phyloP scores from a whole-genome alignment of 2,113 vertebrate genomes.

The Siniperca chuatsi region DNA sequence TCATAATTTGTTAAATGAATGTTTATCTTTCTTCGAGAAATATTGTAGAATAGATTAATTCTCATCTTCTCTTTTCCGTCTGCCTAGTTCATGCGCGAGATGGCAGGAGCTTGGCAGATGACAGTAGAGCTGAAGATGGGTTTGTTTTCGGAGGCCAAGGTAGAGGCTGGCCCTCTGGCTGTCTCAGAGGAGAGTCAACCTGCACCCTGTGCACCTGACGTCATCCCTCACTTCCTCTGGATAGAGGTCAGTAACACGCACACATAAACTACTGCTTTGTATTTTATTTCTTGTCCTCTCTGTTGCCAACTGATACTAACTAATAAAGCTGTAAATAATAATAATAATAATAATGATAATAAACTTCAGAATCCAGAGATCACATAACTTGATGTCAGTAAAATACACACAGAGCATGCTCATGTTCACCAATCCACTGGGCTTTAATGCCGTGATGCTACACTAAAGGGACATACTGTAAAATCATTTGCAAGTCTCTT shows the following conservation, averaged over 20 bases:
- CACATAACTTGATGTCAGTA: neutral
- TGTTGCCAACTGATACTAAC: neutral
- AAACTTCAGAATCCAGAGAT: neutral
- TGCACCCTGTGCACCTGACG: conserved; percentile 90
- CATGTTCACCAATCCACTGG: neutral
- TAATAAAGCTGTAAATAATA: neutral
- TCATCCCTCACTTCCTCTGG: conserved; percentile 96
- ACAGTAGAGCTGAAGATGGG: conserved; percentile 95
- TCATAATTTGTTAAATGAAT: neutral
- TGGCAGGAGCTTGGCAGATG: conserved; percentile 99
- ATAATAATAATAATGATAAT: too few species aligned
- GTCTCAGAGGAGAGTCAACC: conserved; percentile 96
- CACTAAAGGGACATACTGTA: neutral
- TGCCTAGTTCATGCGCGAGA: conserved; percentile 95
- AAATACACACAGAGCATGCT: neutral
- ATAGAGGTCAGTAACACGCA: conserved; percentile 88
- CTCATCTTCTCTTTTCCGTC: neutral
- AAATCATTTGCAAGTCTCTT: neutral
- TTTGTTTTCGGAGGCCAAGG: conserved; percentile 90
- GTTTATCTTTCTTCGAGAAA: neutral
- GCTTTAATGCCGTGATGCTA: neutral
- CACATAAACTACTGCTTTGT: neutral
- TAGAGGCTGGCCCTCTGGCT: conserved; percentile 93
- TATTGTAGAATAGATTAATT: neutral
- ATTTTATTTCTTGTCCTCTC: neutral